A percentile compares a stretch with the other conserved stretches of the same genome.
These are phyloP conservation scores for Lepilemur ruficaudatus DNA, from an alignment of 2,797 vertebrate genomes.

Conservation along the genomic window DNA sequence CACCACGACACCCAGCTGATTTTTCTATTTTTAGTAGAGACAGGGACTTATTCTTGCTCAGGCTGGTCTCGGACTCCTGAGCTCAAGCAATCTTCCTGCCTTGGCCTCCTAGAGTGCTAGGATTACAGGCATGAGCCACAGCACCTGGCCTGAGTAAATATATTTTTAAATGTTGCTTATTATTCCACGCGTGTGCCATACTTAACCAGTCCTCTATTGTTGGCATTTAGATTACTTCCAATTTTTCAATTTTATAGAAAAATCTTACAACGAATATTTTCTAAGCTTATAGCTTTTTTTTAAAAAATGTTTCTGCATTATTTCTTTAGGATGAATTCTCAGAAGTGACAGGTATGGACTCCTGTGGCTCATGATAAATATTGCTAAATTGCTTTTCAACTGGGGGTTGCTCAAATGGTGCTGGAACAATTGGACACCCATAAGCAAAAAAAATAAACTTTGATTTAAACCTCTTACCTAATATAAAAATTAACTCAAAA, in stretches of 20 bases:
- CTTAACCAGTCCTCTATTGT: neutral
- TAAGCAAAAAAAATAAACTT: neutral
- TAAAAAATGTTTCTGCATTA: neutral
- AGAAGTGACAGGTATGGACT: neutral
- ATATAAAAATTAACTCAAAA: neutral
- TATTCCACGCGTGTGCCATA: neutral
- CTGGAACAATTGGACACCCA: neutral
- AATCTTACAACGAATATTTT: neutral
- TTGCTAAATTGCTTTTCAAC: neutral
- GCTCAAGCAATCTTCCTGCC: too few relatives aligned
- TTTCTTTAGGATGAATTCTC: neutral
- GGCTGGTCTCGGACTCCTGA: too few relatives aligned
- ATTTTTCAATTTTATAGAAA: slow-evolving; percentile 37
- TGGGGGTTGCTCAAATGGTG: neutral
- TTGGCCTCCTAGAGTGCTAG: too few relatives aligned
- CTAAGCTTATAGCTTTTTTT: neutral
- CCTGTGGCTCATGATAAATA: neutral
- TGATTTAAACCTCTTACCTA: neutral
- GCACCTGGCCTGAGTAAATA: neutral
- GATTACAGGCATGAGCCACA: too few relatives aligned
- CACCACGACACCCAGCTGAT: too few relatives aligned
- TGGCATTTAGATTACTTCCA: neutral
- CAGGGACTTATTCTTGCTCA: too few relatives aligned
- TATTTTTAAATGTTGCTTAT: slow-evolving; percentile 28
- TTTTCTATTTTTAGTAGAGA: too few relatives aligned